Conservation (phyloP, 2,797 vertebrate species). For the Chelmon rostratus region DNA sequence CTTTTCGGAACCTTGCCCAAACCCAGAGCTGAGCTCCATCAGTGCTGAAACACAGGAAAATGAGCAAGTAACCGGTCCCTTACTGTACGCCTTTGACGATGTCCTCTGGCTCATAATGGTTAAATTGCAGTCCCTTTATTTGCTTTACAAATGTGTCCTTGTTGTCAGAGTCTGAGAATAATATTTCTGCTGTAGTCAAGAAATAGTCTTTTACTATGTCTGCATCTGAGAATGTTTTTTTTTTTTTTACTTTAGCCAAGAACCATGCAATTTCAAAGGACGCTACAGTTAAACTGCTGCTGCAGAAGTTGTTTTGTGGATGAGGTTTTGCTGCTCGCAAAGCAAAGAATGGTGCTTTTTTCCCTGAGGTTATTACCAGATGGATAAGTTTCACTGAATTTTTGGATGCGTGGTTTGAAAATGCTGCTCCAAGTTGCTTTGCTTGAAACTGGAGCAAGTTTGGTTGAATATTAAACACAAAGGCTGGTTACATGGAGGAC, state of each 20-base stretch:
- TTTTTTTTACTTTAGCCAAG: not conserved
- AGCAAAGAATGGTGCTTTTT: not conserved
- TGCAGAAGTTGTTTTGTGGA: not conserved
- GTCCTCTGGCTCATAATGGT: not conserved
- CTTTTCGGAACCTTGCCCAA: not conserved
- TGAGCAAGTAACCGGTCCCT: not conserved
- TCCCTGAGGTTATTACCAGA: not conserved
- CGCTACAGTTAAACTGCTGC: not conserved
- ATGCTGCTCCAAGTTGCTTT: not conserved
- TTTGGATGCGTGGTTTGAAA: not conserved
- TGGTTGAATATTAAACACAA: not conserved
- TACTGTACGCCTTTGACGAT: no score
- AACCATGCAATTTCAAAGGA: not conserved
- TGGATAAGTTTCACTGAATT: not conserved
- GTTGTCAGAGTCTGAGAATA: not conserved
- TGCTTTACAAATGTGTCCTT: not conserved
- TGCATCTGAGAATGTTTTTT: no score
- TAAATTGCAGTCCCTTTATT: not conserved
- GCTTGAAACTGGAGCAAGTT: not conserved
- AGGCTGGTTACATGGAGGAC: not conserved
- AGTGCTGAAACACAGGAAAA: not conserved
- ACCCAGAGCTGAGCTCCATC: not conserved
- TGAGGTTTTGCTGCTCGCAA: not conserved
- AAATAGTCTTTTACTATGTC: no score
- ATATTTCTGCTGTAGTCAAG: no score